phyloP scores from a whole-genome alignment of 2,888 invertebrate species.

The Archips xylosteana region DNA sequence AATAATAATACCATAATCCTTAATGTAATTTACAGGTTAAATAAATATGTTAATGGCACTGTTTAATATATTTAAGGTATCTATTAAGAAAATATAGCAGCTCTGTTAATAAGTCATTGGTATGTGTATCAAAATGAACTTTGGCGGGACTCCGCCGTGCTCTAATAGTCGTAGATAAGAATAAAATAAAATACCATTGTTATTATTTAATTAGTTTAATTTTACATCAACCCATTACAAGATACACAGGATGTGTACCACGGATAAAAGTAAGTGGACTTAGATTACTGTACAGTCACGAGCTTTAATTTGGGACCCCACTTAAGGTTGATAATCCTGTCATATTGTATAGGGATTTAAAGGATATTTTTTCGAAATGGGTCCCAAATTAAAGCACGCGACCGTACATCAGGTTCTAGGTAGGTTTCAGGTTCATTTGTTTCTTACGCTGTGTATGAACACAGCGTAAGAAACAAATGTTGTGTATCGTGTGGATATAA shows the following conservation, averaged over 20 bases:
- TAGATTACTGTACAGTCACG: background rate
- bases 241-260: background rate
- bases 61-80: background rate
- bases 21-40: background rate
- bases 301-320: too few species aligned
- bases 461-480: too few species aligned
- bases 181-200: constrained; percentile 21
- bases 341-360: too few species aligned
- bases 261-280: background rate
- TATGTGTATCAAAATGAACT: background rate
- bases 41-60: background rate
- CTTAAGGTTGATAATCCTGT: too few species aligned
- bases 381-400: too few species aligned
- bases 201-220: constrained; percentile 14
- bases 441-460: too few species aligned
- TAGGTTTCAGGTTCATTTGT: too few species aligned
- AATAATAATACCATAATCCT: too few species aligned
- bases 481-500: too few species aligned
- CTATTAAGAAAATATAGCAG: background rate
- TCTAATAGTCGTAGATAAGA: background rate
- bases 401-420: too few species aligned
- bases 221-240: constrained; percentile 8
- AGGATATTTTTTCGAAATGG: too few species aligned
- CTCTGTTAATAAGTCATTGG: background rate
- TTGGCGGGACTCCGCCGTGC: background rate